Conservation (phyloP, 1,140 invertebrate species). For the Drosophila triauraria region DNA sequence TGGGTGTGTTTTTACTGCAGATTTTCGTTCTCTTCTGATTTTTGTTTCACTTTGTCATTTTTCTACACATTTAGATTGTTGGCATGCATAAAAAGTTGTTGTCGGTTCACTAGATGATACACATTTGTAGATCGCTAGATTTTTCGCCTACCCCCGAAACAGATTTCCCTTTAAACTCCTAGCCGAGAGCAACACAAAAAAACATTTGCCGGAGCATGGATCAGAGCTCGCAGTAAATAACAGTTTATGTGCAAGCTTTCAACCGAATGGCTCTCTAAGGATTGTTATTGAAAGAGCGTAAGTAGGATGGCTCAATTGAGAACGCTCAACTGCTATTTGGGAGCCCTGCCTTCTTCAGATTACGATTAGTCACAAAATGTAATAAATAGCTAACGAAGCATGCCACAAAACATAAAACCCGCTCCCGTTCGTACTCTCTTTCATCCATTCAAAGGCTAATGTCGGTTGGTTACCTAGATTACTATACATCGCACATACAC, state of each 20-base stretch:
- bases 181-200: slow-evolving; percentile 16
- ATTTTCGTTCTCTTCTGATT: slow-evolving; percentile 21
- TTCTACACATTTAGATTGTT: slow-evolving; percentile 82
- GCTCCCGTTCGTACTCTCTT: neutral
- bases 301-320: no score
- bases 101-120: slow-evolving; percentile 40
- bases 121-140: slow-evolving; percentile 33
- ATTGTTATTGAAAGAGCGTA: neutral
- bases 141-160: slow-evolving; percentile 20
- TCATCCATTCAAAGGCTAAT: slow-evolving; percentile 30
- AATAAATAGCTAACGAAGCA: slow-evolving; percentile 28
- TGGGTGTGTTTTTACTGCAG: slow-evolving; percentile 41
- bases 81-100: slow-evolving; percentile 76
- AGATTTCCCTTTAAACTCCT: neutral
- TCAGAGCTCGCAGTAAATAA: neutral
- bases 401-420: slow-evolving; percentile 7
- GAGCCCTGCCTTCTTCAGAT: neutral
- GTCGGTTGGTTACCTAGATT: slow-evolving; percentile 28
- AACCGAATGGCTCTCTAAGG: no score
- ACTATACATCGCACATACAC: slow-evolving; percentile 44
- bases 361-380: neutral
- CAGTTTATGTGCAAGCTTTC: no score
- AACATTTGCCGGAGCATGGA: neutral
- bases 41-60: slow-evolving; percentile 52
- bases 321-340: neutral